phyloP scores from a whole-genome alignment of 2,888 invertebrate genomes.

The Harpalus rufipes region DNA sequence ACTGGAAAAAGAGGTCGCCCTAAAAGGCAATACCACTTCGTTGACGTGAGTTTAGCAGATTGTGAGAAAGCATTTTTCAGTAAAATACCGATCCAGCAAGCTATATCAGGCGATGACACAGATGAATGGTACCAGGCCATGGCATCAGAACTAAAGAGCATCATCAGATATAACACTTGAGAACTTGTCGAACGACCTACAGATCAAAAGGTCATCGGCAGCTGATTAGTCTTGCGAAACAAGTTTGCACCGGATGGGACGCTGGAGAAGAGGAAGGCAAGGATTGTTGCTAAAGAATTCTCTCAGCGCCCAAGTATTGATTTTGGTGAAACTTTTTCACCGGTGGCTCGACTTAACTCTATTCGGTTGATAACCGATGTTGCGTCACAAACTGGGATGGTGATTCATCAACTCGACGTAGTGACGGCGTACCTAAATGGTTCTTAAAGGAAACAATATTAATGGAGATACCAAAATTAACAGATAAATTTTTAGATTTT shows the following conservation, averaged over 20 bases:
- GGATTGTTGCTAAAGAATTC: slow-evolving; percentile 69
- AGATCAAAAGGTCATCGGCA: slow-evolving; percentile 58
- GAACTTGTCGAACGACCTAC: slow-evolving; percentile 68
- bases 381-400: slow-evolving; percentile 48
- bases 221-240: slow-evolving; percentile 34
- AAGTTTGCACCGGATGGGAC: slow-evolving; percentile 66
- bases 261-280: slow-evolving; percentile 68
- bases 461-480: slow-evolving; percentile 56
- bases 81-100: slow-evolving; percentile 63
- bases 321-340: slow-evolving; percentile 44
- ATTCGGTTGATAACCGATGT: slow-evolving; percentile 65
- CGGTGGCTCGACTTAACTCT: slow-evolving; percentile 67
- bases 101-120: slow-evolving; percentile 63
- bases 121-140: slow-evolving; percentile 69
- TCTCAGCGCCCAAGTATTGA: slow-evolving; percentile 69
- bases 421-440: slow-evolving; percentile 33
- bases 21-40: not conserved
- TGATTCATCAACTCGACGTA: slow-evolving; percentile 26
- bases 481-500: slow-evolving; percentile 51
- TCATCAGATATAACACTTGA: slow-evolving; percentile 70
- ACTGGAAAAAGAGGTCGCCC: slow-evolving; percentile 22
- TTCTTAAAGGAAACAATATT: slow-evolving; percentile 17
- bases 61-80: slow-evolving; percentile 11
- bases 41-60: not conserved
- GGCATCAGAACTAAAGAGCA: slow-evolving; percentile 66